Evolutionary conservation across 1,140 invertebrate genomes (phyloP).

Genomic region (Ips nitidus): DNA sequence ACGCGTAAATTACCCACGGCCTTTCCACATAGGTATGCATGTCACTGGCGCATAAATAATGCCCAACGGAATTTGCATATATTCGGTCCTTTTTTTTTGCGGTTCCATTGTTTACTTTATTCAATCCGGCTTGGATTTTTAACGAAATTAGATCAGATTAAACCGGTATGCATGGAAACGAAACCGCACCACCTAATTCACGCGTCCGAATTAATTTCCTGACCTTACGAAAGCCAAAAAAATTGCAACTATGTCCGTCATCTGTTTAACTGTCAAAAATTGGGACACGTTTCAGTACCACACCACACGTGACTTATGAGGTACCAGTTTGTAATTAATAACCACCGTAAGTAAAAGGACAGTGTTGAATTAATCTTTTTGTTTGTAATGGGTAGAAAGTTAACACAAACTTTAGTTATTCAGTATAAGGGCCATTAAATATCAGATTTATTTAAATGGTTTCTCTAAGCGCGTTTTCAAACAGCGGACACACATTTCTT

Average conservation of each 20-base stretch:
- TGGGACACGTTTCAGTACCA: too few relatives aligned
- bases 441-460: slow-evolving; percentile 34
- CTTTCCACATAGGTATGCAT: not conserved
- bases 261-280: too few relatives aligned
- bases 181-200: not conserved
- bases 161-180: slow-evolving; percentile 1
- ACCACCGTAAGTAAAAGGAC: too few relatives aligned
- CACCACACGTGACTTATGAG: too few relatives aligned
- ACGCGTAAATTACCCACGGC: slow-evolving; percentile 1
- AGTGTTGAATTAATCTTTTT: too few relatives aligned
- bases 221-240: too few relatives aligned
- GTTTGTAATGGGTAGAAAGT: too few relatives aligned
- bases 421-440: slow-evolving; percentile 19
- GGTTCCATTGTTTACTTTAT: not conserved
- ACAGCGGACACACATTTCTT: slow-evolving; percentile 22
- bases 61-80: not conserved
- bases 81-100: not conserved
- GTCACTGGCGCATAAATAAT: slow-evolving; percentile 3
- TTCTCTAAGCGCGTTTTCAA: slow-evolving; percentile 29
- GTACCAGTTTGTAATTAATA: too few relatives aligned
- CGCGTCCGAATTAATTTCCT: too few relatives aligned
- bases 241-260: too few relatives aligned
- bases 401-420: too few relatives aligned
- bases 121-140: slow-evolving; percentile 1
- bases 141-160: slow-evolving; percentile 3